Evolutionary conservation across 2,113 vertebrate species (phyloP).

Genomic region (Callaeas wilsoni): DNA sequence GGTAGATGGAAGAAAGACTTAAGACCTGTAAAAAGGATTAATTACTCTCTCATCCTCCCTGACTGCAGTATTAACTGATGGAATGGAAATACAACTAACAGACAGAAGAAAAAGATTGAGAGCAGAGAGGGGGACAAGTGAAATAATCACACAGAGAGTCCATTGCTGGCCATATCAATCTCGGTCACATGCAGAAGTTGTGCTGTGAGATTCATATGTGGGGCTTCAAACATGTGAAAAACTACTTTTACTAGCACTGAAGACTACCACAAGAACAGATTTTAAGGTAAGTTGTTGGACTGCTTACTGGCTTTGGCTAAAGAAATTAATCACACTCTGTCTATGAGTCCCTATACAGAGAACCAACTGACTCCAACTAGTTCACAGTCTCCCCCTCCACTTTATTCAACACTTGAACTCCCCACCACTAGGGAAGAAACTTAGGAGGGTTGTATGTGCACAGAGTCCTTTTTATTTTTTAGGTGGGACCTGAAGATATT

Average conservation of each 20-base stretch:
- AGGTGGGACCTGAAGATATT: background rate
- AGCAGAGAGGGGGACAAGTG: background rate
- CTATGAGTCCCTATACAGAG: background rate
- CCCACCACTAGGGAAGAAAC: background rate
- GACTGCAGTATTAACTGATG: background rate
- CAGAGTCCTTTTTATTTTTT: background rate
- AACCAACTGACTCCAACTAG: background rate
- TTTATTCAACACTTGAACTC: background rate
- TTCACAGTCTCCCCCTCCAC: background rate
- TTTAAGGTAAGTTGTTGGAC: background rate
- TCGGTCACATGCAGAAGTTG: background rate
- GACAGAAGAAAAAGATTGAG: background rate
- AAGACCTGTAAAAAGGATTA: background rate
- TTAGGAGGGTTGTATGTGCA: background rate
- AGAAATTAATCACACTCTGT: background rate
- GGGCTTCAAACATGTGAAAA: background rate
- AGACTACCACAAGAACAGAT: background rate
- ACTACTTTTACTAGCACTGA: background rate
- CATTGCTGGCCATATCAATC: background rate
- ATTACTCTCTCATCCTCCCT: background rate
- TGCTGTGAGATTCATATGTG: background rate
- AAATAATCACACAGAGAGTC: background rate
- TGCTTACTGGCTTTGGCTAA: background rate
- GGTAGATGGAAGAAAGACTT: background rate
- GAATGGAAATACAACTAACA: background rate